These are phyloP conservation scores for Amphimedon queenslandica DNA, from an alignment of 37 sponge, comb jelly and placozoan species.

Conservation along the genomic window DNA sequence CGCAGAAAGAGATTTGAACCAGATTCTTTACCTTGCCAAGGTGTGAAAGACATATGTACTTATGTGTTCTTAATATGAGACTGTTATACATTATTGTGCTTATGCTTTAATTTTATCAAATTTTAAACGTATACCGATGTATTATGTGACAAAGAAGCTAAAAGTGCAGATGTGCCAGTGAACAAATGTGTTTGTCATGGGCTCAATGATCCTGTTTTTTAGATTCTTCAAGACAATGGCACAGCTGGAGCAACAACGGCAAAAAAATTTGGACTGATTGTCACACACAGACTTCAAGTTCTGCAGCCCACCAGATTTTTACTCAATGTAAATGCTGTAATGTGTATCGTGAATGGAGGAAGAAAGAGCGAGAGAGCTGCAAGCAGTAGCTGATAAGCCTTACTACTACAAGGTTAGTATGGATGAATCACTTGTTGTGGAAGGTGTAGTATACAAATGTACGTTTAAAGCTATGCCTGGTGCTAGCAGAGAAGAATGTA, in stretches of 20 bases:
- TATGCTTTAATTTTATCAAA: neutral
- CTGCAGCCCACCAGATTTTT: neutral
- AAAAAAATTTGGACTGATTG: neutral
- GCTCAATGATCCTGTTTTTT: neutral
- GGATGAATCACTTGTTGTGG: neutral
- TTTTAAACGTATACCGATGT: neutral
- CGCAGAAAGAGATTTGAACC: neutral
- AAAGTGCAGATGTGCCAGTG: too few species aligned
- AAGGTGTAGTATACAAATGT: neutral
- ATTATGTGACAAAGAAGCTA: neutral
- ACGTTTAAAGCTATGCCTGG: neutral
- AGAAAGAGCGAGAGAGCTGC: neutral
- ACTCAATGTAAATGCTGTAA: slow-evolving; percentile 1
- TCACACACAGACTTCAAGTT: neutral
- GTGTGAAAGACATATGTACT: neutral
- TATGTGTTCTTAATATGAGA: neutral
- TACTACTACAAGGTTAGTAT: slow-evolving; percentile 4
- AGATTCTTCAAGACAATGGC: neutral
- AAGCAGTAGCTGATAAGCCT: slow-evolving; percentile 3
- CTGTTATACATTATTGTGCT: neutral
- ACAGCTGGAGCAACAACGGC: slow-evolving; percentile 6
- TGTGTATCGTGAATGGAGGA: neutral
- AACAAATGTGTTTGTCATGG: too few species aligned
- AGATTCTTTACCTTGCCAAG: neutral
- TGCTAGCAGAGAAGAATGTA: neutral